These are phyloP conservation scores for Zosterops borbonicus DNA, from an alignment of 2,113 vertebrate genomes.

Conservation along the genomic window DNA sequence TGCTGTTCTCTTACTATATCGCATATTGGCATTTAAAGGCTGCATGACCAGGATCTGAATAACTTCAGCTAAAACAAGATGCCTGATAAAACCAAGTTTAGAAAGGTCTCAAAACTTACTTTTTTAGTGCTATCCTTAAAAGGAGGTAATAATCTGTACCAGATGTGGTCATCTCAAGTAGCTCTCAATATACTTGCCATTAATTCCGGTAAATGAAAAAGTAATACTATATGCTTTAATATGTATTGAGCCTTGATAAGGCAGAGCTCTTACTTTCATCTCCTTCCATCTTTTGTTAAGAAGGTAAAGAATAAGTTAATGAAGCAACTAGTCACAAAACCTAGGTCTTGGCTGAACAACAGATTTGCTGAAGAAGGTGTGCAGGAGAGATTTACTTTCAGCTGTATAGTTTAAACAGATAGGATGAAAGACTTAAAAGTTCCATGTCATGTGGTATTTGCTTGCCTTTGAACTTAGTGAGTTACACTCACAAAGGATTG, in stretches of 20 bases:
- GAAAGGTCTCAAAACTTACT: neutral
- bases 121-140: neutral
- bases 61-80: neutral
- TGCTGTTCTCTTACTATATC: neutral
- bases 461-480: neutral
- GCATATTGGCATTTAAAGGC: neutral
- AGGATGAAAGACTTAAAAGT: neutral
- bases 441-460: fast-evolving
- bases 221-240: neutral
- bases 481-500: neutral
- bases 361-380: neutral
- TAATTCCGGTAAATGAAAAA: neutral
- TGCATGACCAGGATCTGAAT: neutral
- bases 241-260: neutral
- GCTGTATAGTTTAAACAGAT: neutral
- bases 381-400: neutral
- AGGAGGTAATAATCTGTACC: neutral
- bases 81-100: neutral
- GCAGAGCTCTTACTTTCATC: neutral
- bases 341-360: neutral
- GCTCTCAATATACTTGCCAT: neutral
- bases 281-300: neutral
- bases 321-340: neutral
- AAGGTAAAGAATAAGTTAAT: neutral
- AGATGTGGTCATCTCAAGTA: neutral